Conservation (phyloP, 2,888 invertebrate genomes). For the Gari tellinella region DNA sequence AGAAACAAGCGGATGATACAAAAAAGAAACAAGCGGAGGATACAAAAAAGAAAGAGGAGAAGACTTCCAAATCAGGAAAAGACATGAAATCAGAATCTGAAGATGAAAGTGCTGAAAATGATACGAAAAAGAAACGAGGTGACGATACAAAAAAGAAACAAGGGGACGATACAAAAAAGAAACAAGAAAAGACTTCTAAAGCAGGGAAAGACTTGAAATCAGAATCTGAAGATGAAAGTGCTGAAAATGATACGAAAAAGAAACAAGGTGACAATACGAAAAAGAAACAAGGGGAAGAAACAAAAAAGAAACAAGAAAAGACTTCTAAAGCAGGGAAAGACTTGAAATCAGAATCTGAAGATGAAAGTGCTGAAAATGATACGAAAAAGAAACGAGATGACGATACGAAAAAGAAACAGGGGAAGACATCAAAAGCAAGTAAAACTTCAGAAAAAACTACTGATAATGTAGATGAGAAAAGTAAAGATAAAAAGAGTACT, state of each 20-base stretch:
- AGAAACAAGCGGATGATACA: not conserved
- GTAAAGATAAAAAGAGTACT: slow-evolving; percentile 4
- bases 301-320: slow-evolving; percentile 1
- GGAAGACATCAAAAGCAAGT: not conserved
- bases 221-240: slow-evolving; percentile 21
- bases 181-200: slow-evolving; percentile 24
- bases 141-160: not conserved
- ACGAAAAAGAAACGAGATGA: slow-evolving; percentile 5
- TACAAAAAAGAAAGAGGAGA: slow-evolving; percentile 1
- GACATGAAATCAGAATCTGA: slow-evolving; percentile 8
- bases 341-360: slow-evolving; percentile 3
- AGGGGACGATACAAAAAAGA: slow-evolving; percentile 7
- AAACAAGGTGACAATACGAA: not conserved
- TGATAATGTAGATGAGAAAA: slow-evolving; percentile 14
- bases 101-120: slow-evolving; percentile 7
- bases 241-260: slow-evolving; percentile 15
- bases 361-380: slow-evolving; percentile 9
- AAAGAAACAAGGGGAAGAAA: slow-evolving; percentile 1
- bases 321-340: not conserved
- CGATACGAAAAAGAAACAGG: not conserved
- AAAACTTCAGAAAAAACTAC: slow-evolving; percentile 2
- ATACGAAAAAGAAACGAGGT: slow-evolving; percentile 8
- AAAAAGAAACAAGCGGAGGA: slow-evolving; percentile 3
- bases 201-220: slow-evolving; percentile 19
- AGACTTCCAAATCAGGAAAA: not conserved